phyloP scores from a whole-genome alignment of 2,888 invertebrate species.

The Liopterus haemorrhoidalis region DNA sequence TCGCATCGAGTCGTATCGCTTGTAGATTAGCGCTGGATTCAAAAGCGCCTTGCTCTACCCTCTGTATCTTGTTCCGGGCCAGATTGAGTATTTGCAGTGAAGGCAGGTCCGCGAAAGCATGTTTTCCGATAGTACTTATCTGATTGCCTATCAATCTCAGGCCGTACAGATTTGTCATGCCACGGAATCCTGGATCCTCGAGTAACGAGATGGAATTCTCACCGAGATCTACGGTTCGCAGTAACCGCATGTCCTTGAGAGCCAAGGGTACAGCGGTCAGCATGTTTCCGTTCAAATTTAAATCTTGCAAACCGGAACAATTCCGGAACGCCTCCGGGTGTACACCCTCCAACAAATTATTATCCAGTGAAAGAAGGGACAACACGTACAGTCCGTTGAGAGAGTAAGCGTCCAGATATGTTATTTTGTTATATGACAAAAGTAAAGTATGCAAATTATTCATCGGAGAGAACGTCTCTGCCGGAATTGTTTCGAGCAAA shows the following conservation, averaged over 20 bases:
- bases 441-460: conserved; percentile 86
- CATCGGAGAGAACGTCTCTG: conserved; percentile 85
- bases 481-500: conserved; percentile 73
- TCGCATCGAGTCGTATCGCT: conserved; percentile 81
- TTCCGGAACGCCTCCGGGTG: conserved; percentile 86
- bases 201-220: conserved; percentile 81
- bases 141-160: conserved; percentile 85
- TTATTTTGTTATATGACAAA: conserved; percentile 78
- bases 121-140: conserved; percentile 73
- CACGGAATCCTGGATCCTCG: conserved; percentile 75
- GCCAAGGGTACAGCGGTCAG: conserved; percentile 75
- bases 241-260: conserved; percentile 74
- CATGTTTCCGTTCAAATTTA: conserved; percentile 83
- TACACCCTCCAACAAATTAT: conserved; percentile 75
- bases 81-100: conserved; percentile 81
- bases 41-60: conserved; percentile 75
- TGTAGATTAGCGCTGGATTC: conserved; percentile 73
- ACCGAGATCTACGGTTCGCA: conserved; percentile 83
- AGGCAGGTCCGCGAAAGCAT: conserved; percentile 72
- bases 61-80: conserved; percentile 74
- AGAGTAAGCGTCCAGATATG: conserved; percentile 77
- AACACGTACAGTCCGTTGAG: conserved; percentile 83
- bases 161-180: conserved; percentile 79
- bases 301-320: conserved; percentile 83
- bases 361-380: conserved; percentile 77